Conservation (phyloP, 2,888 invertebrate species). For the Hyposoter dolosus region DNA sequence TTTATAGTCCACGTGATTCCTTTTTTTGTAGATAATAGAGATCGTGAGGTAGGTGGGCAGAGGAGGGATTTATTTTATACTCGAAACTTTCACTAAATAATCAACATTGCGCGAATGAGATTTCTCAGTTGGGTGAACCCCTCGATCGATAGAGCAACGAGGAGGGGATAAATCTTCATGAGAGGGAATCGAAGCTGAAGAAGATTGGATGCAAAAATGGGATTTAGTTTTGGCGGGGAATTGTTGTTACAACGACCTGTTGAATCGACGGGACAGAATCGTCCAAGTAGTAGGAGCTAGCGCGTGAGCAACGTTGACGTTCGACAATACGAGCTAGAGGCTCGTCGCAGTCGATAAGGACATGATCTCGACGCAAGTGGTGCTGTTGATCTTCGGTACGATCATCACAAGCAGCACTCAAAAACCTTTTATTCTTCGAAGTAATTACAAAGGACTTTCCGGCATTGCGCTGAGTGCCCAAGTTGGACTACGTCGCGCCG, state of each 20-base stretch:
- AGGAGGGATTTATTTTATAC: slow-evolving; percentile 21
- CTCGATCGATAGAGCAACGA: neutral
- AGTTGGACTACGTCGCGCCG: slow-evolving; percentile 78
- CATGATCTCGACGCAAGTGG: slow-evolving; percentile 66
- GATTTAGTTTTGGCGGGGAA: neutral
- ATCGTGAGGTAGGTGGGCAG: neutral
- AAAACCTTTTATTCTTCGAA: slow-evolving; percentile 75
- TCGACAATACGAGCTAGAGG: slow-evolving; percentile 14
- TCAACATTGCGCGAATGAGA: neutral
- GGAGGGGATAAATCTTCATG: neutral
- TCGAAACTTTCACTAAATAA: slow-evolving; percentile 55
- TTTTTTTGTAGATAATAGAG: neutral
- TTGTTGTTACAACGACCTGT: neutral
- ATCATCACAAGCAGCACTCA: slow-evolving; percentile 68
- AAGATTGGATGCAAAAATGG: neutral
- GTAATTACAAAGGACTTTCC: slow-evolving; percentile 77
- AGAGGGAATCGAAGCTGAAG: neutral
- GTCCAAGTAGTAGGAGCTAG: slow-evolving; percentile 61
- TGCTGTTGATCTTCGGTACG: slow-evolving; percentile 64
- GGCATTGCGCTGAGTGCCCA: slow-evolving; percentile 67
- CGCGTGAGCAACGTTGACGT: slow-evolving; percentile 34
- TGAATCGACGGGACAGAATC: slow-evolving; percentile 43
- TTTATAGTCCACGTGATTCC: neutral
- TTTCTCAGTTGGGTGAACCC: too few relatives aligned
- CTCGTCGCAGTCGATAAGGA: slow-evolving; percentile 59